Evolutionary conservation across 1,140 invertebrate genomes (phyloP).

Genomic region (Spodoptera litura): DNA sequence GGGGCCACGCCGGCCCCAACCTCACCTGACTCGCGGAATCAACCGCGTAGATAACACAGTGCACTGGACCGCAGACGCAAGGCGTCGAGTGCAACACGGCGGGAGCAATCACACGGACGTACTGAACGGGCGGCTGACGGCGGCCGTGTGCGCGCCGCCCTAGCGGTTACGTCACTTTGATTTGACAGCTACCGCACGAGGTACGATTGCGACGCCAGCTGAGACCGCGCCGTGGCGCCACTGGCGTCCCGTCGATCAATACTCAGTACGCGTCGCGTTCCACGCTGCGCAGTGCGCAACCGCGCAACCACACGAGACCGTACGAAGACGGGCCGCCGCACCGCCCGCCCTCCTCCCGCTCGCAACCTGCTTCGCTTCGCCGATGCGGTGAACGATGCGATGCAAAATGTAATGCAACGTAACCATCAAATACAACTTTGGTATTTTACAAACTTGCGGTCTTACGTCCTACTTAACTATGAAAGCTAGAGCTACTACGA

Average conservation of each 20-base stretch:
- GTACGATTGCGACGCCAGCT: constrained; percentile 50
- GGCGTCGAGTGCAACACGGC: constrained; percentile 59
- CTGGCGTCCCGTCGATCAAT: constrained; percentile 67
- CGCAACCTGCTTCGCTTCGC: neutral
- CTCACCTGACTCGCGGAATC: constrained; percentile 71
- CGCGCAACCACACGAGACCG: constrained; percentile 32
- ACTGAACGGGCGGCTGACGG: constrained; percentile 73
- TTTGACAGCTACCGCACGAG: constrained; percentile 76
- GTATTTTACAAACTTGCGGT: too few relatives aligned
- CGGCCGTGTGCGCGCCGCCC: constrained; percentile 78
- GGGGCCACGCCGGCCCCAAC: constrained; percentile 66
- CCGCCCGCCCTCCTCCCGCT: constrained; percentile 7
- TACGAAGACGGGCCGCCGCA: neutral
- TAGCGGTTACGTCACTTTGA: constrained; percentile 75
- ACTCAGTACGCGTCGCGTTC: constrained; percentile 52
- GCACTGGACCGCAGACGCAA: constrained; percentile 65
- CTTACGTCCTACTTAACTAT: neutral
- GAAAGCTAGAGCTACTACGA: neutral
- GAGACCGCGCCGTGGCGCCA: constrained; percentile 70
- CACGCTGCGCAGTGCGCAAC: constrained; percentile 45
- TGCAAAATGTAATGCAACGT: constrained; percentile 13
- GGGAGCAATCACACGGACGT: constrained; percentile 64
- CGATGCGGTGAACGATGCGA: neutral
- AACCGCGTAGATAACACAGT: constrained; percentile 62
- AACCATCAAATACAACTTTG: neutral